Conservation (phyloP, 2,888 invertebrate genomes). For the Amphipoea lucens region DNA sequence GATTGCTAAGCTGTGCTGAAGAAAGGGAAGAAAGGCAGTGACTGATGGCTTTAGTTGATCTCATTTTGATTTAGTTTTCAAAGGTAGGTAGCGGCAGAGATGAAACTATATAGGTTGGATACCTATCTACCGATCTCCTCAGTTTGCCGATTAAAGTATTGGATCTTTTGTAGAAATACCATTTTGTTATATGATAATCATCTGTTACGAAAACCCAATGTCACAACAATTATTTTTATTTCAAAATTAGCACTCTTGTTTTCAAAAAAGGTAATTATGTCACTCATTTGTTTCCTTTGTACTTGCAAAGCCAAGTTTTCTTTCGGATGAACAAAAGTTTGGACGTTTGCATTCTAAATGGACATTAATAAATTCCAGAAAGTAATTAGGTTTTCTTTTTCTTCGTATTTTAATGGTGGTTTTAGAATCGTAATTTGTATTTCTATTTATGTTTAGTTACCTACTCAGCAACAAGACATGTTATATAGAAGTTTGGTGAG, state of each 20-base stretch:
- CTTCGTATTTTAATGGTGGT: slow-evolving; percentile 17
- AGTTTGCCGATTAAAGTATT: no score
- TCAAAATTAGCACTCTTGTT: slow-evolving; percentile 3
- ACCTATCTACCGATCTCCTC: no score
- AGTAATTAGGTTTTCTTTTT: slow-evolving; percentile 60
- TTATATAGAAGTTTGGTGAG: background rate
- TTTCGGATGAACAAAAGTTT: slow-evolving; percentile 50
- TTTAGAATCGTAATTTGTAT: slow-evolving; percentile 32
- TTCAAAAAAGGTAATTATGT: slow-evolving; percentile 33
- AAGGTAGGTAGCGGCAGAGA: background rate
- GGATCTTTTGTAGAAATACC: background rate
- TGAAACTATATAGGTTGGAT: no score
- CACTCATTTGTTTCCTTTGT: slow-evolving; percentile 47
- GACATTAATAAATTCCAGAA: slow-evolving; percentile 55
- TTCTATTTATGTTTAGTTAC: background rate
- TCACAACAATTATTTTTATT: background rate
- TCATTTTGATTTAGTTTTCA: background rate
- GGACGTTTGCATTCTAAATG: slow-evolving; percentile 62
- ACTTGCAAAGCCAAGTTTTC: slow-evolving; percentile 32
- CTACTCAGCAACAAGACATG: slow-evolving; percentile 9
- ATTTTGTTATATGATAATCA: background rate
- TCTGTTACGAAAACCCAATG: background rate
- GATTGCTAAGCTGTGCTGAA: background rate
- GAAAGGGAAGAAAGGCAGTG: background rate
- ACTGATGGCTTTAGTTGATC: background rate